Percentiles rank a stretch among this genome's conserved stretches.
phyloP scores from a whole-genome alignment of 35 echinoderm and acorn worm genomes.

The Diadema setosum region DNA sequence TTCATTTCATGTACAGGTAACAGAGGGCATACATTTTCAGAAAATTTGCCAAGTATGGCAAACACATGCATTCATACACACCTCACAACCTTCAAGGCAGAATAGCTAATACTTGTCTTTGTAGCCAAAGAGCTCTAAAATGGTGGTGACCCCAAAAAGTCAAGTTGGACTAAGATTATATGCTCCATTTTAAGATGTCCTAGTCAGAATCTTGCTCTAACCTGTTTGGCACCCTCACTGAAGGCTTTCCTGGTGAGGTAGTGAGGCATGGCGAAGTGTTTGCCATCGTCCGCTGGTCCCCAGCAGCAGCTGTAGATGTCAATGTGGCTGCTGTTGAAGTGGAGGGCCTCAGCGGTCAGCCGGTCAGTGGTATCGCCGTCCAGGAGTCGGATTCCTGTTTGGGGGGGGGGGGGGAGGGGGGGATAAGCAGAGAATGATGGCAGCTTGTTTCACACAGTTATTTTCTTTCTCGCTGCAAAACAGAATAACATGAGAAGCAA shows the following conservation, averaged over 20 bases:
- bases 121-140: too few relatives aligned
- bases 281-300: constrained; percentile 85
- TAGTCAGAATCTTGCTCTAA: not conserved
- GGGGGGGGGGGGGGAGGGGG: not conserved
- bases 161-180: too few relatives aligned
- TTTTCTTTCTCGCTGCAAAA: not conserved
- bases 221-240: constrained; percentile 36
- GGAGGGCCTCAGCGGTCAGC: constrained; percentile 60
- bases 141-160: too few relatives aligned
- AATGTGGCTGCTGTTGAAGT: constrained; percentile 61
- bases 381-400: constrained; percentile 69
- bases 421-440: too few relatives aligned
- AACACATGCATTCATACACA: too few relatives aligned
- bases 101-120: too few relatives aligned
- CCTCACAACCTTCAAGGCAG: too few relatives aligned
- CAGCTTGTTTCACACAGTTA: not conserved
- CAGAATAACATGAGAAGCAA: too few relatives aligned
- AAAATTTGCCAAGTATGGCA: too few relatives aligned
- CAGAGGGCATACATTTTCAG: too few relatives aligned
- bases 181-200: too few relatives aligned
- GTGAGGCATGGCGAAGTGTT: constrained; percentile 55
- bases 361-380: constrained; percentile 78
- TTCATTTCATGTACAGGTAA: too few relatives aligned
- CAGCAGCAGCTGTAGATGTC: constrained; percentile 98
- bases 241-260: constrained; percentile 38